Evolutionary conservation across 2,888 invertebrate species (phyloP).

Genomic region (Bibio marci): DNA sequence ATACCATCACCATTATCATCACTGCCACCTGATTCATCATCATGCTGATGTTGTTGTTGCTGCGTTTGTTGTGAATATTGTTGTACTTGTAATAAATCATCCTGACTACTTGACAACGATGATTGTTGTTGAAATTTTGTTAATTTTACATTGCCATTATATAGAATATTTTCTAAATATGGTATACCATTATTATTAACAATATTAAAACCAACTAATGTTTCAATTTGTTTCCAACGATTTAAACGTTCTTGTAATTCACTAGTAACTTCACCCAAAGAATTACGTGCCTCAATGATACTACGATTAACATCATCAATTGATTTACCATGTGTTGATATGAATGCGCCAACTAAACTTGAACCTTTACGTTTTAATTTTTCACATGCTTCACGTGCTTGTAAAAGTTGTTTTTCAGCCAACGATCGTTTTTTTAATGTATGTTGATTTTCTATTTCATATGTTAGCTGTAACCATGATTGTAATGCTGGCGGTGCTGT

Average conservation of each 20-base stretch:
- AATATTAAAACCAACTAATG: conserved; percentile 60
- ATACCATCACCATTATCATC: conserved; percentile 14
- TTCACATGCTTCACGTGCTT: conserved; percentile 56
- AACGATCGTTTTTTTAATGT: conserved; percentile 54
- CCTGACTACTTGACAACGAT: too few species aligned
- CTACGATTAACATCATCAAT: conserved; percentile 94
- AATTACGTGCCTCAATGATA: conserved; percentile 82
- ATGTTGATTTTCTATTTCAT: conserved; percentile 82
- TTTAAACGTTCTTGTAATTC: conserved; percentile 86
- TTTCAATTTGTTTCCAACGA: conserved; percentile 65
- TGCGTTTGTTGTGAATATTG: too few species aligned
- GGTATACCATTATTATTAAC: conserved; percentile 75
- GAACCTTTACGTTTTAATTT: conserved; percentile 86
- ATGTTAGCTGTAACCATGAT: conserved; percentile 89
- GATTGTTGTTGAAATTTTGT: too few species aligned
- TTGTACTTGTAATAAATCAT: too few species aligned
- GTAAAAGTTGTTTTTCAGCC: conserved; percentile 25
- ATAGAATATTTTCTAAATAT: conserved; percentile 62
- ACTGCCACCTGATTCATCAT: conserved; percentile 24
- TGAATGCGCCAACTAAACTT: conserved; percentile 87
- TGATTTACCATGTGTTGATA: conserved; percentile 90
- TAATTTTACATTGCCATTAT: conserved; percentile 42
- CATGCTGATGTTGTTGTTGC: conserved; percentile 13
- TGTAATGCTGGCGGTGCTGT: conserved; percentile 77
- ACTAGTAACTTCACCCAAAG: conserved; percentile 84